phyloP scores from a whole-genome alignment of 1,140 invertebrate species.

The Argopecten irradians region DNA sequence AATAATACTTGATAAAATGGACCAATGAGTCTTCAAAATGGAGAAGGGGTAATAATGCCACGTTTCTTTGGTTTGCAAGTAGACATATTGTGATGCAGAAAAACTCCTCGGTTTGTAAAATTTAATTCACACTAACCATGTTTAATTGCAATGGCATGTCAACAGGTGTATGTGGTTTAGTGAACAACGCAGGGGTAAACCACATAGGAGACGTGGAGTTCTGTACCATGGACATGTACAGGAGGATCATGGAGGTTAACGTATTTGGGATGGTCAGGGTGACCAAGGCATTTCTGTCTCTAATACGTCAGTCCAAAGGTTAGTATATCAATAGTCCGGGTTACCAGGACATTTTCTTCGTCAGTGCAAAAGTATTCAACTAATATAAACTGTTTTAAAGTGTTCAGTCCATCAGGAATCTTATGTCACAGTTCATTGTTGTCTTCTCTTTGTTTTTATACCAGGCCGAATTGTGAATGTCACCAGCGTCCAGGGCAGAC shows the following conservation, averaged over 20 bases:
- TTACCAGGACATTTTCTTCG: no score
- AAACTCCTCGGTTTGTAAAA: background rate
- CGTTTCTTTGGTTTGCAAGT: background rate
- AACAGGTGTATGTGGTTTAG: slow-evolving; percentile 67
- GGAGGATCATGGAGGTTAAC: slow-evolving; percentile 85
- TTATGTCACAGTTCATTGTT: background rate
- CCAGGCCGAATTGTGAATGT: slow-evolving; percentile 86
- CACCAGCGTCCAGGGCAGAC: slow-evolving; percentile 87
- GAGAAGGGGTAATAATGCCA: background rate
- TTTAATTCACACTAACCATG: background rate
- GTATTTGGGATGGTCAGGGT: slow-evolving; percentile 88
- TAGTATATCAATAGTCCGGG: slow-evolving; percentile 6
- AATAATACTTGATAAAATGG: background rate
- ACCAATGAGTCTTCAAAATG: background rate
- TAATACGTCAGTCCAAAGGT: slow-evolving; percentile 83
- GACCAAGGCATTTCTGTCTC: slow-evolving; percentile 84
- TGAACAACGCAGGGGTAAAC: slow-evolving; percentile 87
- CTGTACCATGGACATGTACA: slow-evolving; percentile 80
- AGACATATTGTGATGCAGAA: background rate
- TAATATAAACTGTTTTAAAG: background rate
- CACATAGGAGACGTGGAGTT: slow-evolving; percentile 93
- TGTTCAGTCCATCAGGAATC: background rate
- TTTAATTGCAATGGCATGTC: background rate
- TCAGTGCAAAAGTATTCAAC: slow-evolving; percentile 1
- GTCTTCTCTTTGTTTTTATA: slow-evolving; percentile 24